phyloP scores from a whole-genome alignment of 2,113 vertebrate genomes.

The Coptodon rendalli region DNA sequence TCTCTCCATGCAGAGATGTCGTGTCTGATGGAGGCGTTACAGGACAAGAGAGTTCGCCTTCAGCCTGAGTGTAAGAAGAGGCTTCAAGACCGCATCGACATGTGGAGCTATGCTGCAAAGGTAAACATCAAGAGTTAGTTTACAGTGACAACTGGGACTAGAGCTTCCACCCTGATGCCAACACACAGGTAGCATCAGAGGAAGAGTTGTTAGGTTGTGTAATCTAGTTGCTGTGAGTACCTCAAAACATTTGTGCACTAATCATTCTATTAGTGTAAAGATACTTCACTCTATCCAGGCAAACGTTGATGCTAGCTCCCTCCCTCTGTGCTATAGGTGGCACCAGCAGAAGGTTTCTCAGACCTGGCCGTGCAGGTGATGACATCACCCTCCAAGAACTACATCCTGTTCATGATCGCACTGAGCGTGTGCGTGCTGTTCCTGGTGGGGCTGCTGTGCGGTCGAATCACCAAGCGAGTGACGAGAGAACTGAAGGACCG shows the following conservation, averaged over 20 bases:
- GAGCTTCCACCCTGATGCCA: background rate
- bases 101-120: slow-evolving; percentile 98
- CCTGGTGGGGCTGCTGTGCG: slow-evolving; percentile 91
- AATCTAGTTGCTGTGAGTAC: background rate
- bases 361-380: slow-evolving; percentile 95
- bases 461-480: slow-evolving; percentile 94
- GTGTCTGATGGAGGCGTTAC: slow-evolving; percentile 92
- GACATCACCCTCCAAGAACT: slow-evolving; percentile 93
- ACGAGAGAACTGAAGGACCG: slow-evolving; percentile 96
- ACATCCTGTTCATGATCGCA: slow-evolving; percentile 86
- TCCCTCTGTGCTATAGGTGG: slow-evolving; percentile 74
- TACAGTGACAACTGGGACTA: background rate
- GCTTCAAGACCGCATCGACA: slow-evolving; percentile 94
- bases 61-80: slow-evolving; percentile 98
- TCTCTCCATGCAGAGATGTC: slow-evolving; percentile 84
- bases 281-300: background rate
- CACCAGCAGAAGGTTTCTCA: slow-evolving; percentile 93
- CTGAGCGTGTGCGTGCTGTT: slow-evolving; percentile 89
- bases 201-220: background rate
- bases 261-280: background rate
- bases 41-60: slow-evolving; percentile 91
- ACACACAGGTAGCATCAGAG: background rate
- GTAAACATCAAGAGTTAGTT: slow-evolving; percentile 49
- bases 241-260: background rate
- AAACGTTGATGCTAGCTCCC: background rate